Percentiles rank a stretch among this genome's conserved stretches.
Conservation (phyloP, 2,113 vertebrate species). For the Xenotilapia flavipinnis region DNA sequence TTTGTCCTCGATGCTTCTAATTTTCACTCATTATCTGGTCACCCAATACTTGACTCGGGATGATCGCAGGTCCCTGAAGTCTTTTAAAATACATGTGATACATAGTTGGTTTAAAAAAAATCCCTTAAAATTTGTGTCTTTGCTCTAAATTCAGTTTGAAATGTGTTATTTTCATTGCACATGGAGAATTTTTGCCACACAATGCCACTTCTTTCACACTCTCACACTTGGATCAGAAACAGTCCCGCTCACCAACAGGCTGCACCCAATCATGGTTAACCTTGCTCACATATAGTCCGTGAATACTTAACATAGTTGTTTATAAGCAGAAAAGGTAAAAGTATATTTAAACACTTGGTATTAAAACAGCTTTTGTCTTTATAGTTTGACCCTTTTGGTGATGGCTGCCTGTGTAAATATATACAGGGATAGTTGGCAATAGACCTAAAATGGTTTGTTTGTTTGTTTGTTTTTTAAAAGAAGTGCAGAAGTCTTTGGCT, state of each 20-base stretch:
- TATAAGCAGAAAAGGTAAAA: neutral
- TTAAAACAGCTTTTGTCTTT: neutral
- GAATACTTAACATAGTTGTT: neutral
- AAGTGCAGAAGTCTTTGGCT: neutral
- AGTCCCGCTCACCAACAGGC: neutral
- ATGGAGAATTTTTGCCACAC: neutral
- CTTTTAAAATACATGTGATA: neutral
- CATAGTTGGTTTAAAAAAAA: neutral
- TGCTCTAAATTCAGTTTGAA: neutral
- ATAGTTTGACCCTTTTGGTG: neutral
- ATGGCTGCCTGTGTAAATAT: neutral
- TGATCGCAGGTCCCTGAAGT: neutral
- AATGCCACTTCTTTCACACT: fast-evolving
- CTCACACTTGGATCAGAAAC: neutral
- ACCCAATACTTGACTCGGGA: neutral
- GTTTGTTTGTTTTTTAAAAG: neutral
- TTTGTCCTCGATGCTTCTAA: neutral
- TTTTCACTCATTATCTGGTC: neutral
- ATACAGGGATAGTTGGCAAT: neutral
- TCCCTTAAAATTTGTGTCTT: neutral
- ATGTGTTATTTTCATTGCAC: neutral
- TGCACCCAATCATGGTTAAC: neutral
- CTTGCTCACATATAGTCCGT: neutral
- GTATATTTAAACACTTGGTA: neutral
- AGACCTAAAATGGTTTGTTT: neutral